Base-by-base conservation (phyloP, 2,797 vertebrate genomes). In the Gymnothorax javanicus region DNA sequence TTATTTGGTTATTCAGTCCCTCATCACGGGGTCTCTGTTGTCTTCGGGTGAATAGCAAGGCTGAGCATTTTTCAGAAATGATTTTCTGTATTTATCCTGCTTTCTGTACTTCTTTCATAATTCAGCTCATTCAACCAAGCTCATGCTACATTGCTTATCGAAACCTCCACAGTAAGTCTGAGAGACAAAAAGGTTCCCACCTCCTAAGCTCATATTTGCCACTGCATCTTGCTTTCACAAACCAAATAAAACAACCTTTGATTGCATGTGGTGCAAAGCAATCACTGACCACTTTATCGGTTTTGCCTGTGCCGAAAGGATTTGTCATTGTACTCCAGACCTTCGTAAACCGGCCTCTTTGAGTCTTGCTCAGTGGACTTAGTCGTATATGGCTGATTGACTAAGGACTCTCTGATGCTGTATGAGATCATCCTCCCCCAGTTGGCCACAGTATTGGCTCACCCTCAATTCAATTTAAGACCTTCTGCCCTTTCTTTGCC, bases 31-130 rank as follows among this genome's bases (percentile, higher is more conserved):
- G 73, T 77, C 52, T 77, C 52, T 27, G 13, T 59, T 82, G 5
- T 59, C 57, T 50, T 60, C 57, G 85, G 90, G 86, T 88, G 89
- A 90, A 58, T 86, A 86, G 88, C 57, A 87, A 89, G 84, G 88
- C 88, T 85, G 88, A 84, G 85, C 85, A 87, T 89, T 75, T 90
- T 79, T 83, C 67, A 85, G 1, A 67, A n/a, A n/a, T 25, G 9
- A 59, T 59, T 7, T 59, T 59, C n/a, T 60, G 12, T 60, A 13
- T 62, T 62, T 67, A 23, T 67, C 4, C 23, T 67, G 20, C 62
- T n/a, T 67, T 67, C 5, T 67, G 15, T 20, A 0, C 60, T 67
- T 67, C 8, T n/a, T 67, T n/a, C 64, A 67, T n/a, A 7, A 67
- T 67, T 67, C 25, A 2, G 23, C 23, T n/a, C 25, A n/a, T 20